Base-by-base conservation (phyloP, 64 coral and sea anemone species). In the Anthopleura sola region DNA sequence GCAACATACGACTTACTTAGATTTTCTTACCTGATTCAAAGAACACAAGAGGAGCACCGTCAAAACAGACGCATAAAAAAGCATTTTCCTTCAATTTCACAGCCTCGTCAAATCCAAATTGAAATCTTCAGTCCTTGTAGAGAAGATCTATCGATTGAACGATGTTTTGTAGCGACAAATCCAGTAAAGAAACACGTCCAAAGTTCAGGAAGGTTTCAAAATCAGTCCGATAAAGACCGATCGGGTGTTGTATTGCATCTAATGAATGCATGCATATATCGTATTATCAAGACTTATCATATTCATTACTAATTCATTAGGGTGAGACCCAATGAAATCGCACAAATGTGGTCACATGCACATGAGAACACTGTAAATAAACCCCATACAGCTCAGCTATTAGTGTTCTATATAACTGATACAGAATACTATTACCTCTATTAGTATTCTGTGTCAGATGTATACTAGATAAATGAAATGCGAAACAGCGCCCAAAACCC, bases 21-120 rank as follows among this genome's bases (percentile, higher is more conserved):
- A 48, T 23, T 81, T 46, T 32, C 15, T 49, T 48, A 46, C 49
- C 78, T 48, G 39, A 44, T 36, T 81, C 49, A 5, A 81, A 5
- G 36, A 26, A 53, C 38, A 81, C 78, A 81, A 32, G 6, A 53
- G 17, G 18, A 81, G 39, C 39, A 81, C 37, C 49, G 26, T 36
- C 49, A 44, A 81, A 81, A 81, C 19, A 81, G 3, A 81, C 33
- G 78, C 39, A 48, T n/a, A 46, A 53, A 81, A 81, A 8, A n/a
- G 5, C 78, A 81, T 81, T 26, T 81, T 81, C 15, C 17, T 81
- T 62, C 21, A 71, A 31, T 12, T 32, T 29, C 28, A 33, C 66
- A 71, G 66, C 29, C 6, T 71, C 78, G 78, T 81, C 78, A 81
- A 81, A 81, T 81, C 49, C 78, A 48, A 81, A 48, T 48, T 15